phyloP scores from a whole-genome alignment of 2,113 vertebrate genomes.

The Marmota monax region DNA sequence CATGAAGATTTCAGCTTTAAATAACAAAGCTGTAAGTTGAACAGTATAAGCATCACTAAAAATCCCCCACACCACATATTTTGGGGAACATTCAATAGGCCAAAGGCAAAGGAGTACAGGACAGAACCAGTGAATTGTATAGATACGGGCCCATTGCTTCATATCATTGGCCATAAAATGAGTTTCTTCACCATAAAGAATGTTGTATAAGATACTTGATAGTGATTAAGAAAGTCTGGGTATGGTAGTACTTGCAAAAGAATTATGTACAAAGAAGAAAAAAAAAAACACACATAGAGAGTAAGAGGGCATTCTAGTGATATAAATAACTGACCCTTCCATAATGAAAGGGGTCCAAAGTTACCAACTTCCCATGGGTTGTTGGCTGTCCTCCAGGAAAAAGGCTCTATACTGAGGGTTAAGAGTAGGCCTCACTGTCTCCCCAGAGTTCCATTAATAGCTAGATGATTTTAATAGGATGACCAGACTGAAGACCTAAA shows the following conservation, averaged over 20 bases:
- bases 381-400: not conserved
- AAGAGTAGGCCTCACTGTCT: not conserved
- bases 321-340: not conserved
- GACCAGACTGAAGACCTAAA: not conserved
- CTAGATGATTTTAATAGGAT: not conserved
- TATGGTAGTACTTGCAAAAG: not conserved
- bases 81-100: accelerated
- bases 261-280: not conserved
- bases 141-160: not conserved
- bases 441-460: not conserved
- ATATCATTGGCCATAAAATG: not conserved
- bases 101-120: not conserved
- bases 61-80: not conserved
- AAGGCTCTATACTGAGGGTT: not conserved
- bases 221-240: not conserved
- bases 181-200: not conserved
- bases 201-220: not conserved
- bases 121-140: not conserved
- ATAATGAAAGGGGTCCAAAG: not conserved
- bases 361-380: not conserved
- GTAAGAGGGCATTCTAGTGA: not conserved
- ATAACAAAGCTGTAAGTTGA: slow-evolving; percentile 16
- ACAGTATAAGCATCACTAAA: not conserved
- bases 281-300: not conserved
- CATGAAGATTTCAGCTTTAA: not conserved